Percentiles rank a stretch among this genome's conserved stretches.
phyloP scores from a whole-genome alignment of 2,888 invertebrate genomes.

The Bellardia bayeri region DNA sequence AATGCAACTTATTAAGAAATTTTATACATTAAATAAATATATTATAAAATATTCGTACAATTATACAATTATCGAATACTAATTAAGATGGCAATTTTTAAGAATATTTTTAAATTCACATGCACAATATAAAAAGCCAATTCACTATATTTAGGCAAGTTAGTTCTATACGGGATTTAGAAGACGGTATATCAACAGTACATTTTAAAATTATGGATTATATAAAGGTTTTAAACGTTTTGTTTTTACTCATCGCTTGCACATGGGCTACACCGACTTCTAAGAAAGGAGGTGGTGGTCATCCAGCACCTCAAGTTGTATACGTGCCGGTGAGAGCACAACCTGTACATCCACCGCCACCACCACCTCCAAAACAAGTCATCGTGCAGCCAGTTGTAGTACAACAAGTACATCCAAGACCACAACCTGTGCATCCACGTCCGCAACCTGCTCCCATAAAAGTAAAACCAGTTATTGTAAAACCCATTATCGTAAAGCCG shows the following conservation, averaged over 20 bases:
- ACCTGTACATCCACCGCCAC: background rate
- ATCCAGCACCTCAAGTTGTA: slow-evolving; percentile 13
- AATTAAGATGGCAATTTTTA: slow-evolving; percentile 52
- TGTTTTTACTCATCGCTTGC: slow-evolving; percentile 14
- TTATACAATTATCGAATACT: slow-evolving; percentile 64
- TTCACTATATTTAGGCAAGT: background rate
- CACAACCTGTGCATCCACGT: background rate
- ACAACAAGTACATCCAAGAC: slow-evolving; percentile 14
- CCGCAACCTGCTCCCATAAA: slow-evolving; percentile 2
- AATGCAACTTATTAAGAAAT: slow-evolving; percentile 34
- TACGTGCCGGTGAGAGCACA: background rate
- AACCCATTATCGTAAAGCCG: no score
- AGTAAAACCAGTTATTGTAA: no score
- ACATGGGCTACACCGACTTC: slow-evolving; percentile 39
- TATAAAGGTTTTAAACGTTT: slow-evolving; percentile 22
- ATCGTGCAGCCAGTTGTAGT: background rate
- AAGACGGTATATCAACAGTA: slow-evolving; percentile 2
- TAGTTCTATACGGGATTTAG: slow-evolving; percentile 38
- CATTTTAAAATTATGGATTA: slow-evolving; percentile 33
- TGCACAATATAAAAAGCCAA: slow-evolving; percentile 60
- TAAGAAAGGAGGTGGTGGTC: slow-evolving; percentile 54
- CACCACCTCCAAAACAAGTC: slow-evolving; percentile 5
- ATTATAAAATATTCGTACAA: background rate
- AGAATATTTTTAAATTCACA: slow-evolving; percentile 25
- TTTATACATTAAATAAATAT: background rate